Conservation (phyloP, 2,797 vertebrate genomes). For the Tangara arthus region DNA sequence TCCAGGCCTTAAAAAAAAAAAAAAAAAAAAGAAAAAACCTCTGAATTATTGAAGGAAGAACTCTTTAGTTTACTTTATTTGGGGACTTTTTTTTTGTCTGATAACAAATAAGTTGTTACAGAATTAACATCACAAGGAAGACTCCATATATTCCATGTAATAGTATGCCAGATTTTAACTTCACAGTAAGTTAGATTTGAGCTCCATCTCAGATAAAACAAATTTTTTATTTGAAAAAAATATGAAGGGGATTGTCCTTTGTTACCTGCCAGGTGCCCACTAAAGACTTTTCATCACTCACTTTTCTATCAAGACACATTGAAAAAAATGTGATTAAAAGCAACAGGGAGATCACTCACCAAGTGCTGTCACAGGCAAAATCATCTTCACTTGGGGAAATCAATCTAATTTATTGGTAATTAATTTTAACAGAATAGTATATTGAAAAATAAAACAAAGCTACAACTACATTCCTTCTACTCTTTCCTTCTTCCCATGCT, state of each 20-base stretch:
- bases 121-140: background rate
- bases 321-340: background rate
- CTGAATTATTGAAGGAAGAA: background rate
- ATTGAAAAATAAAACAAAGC: background rate
- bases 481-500: background rate
- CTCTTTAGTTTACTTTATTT: background rate
- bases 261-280: background rate
- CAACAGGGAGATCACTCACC: background rate
- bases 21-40: accelerated
- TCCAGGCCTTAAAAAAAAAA: background rate
- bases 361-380: background rate
- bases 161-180: background rate
- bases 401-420: background rate
- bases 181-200: background rate
- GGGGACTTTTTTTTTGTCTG: background rate
- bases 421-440: background rate
- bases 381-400: background rate
- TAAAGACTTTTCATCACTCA: background rate
- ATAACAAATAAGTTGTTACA: background rate
- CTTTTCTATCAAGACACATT: background rate
- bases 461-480: background rate
- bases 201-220: background rate
- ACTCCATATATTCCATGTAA: background rate
- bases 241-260: accelerated
- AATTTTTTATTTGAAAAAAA: background rate